Evolutionary conservation across 2,113 vertebrate genomes (phyloP).

Genomic region (Empidonax traillii): DNA sequence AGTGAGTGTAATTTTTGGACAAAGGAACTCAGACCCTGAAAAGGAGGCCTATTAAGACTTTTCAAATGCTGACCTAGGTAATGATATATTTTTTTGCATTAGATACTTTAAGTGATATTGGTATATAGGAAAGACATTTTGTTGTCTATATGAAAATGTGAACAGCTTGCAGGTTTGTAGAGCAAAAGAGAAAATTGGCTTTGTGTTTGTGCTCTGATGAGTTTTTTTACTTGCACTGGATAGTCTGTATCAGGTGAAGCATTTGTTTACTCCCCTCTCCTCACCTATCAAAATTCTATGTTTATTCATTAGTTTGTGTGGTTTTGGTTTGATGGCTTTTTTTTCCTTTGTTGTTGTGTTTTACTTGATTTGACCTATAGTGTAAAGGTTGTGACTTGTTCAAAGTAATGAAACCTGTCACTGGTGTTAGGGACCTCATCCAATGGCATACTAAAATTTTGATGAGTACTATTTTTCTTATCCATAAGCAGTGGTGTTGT

Average conservation of each 20-base stretch:
- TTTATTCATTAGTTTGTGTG: neutral
- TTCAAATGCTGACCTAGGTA: neutral
- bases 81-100: neutral
- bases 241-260: neutral
- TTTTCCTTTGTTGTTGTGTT: neutral
- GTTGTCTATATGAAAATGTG: neutral
- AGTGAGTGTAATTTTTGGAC: neutral
- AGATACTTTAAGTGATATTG: neutral
- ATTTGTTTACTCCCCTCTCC: neutral
- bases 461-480: neutral
- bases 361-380: neutral
- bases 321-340: neutral
- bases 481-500: neutral
- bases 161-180: neutral
- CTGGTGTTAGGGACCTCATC: neutral
- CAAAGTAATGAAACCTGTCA: neutral
- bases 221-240: neutral
- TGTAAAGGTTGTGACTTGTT: neutral
- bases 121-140: neutral
- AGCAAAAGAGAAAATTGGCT: neutral
- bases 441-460: neutral
- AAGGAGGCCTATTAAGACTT: neutral
- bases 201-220: neutral
- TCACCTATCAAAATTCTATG: neutral
- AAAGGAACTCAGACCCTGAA: neutral